Conservation (phyloP, 2,113 vertebrate genomes). For the Alligator sinensis region DNA sequence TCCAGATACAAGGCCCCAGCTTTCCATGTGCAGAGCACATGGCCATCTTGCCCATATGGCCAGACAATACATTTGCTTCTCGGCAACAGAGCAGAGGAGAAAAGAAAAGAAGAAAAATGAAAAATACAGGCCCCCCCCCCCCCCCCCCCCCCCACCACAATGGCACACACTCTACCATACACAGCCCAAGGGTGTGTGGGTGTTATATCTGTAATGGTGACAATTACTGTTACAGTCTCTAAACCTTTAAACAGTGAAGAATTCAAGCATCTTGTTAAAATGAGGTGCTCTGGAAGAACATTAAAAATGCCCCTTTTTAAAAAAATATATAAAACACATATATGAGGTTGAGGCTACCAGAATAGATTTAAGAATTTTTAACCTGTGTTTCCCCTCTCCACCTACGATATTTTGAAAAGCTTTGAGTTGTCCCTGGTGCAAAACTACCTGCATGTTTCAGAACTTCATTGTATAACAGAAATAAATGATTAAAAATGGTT, state of each 20-base stretch:
- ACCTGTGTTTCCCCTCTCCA: constrained; percentile 56
- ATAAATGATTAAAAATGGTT: constrained; percentile 67
- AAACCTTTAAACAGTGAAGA: constrained; percentile 60
- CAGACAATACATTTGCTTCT: too few species aligned
- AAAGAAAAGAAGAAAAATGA: too few species aligned
- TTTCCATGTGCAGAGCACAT: too few species aligned
- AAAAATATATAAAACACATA: neutral
- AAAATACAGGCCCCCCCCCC: too few species aligned
- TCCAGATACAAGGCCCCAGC: too few species aligned
- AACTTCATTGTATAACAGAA: constrained; percentile 44
- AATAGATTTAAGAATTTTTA: neutral
- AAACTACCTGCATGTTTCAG: constrained; percentile 5
- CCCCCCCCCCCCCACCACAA: too few species aligned
- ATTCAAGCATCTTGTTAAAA: constrained; percentile 59
- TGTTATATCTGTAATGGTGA: constrained; percentile 21
- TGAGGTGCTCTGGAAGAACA: constrained; percentile 23
- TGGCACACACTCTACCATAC: too few species aligned
- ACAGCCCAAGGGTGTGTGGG: too few species aligned
- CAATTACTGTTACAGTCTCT: constrained; percentile 64
- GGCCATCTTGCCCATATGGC: too few species aligned
- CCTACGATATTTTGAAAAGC: constrained; percentile 61
- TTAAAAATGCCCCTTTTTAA: constrained; percentile 37
- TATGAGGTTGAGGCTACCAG: neutral
- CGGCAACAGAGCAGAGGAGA: too few species aligned
- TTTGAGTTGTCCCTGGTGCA: constrained; percentile 41